Evolutionary conservation across 2,113 vertebrate species (phyloP), one percentile per base, ranked within the genome.

Genomic region (Dicaeum eximium): DNA sequence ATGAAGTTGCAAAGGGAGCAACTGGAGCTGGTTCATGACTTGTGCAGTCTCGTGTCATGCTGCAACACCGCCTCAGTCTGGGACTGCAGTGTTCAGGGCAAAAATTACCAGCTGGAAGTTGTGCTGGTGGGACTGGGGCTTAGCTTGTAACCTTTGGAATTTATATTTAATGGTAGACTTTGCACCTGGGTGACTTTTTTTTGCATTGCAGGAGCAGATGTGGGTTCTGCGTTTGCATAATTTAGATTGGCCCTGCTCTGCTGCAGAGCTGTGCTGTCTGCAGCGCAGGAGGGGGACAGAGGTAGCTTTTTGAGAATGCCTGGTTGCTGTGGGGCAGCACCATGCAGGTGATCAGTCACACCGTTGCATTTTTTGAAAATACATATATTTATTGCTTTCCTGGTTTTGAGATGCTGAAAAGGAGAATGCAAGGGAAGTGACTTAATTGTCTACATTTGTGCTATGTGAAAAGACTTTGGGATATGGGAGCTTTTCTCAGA

Each of bases 21-120:
- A 1, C 53, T 11, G 37, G n/a, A 57, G 37, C 61, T 53, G 11
- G 23, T 50, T 40, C 11, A 0, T 2, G 13, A 2, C 10, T 69
- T 17, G 8, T 0, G 20, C 25, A 6, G 22, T 37, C 45, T 33
- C 3, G 1, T 50, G 54, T 45, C 30, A 4, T 1, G 0, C 42
- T 13, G 23, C 10, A 37, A 2, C 17, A 11, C 27, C 0, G 0
- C 18, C 38, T 56, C 30, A 22, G 19, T 2, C 25, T 10, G 9
- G 45, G 12, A 7, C 60, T 10, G 5, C 4, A 2, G 8, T 8
- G 48, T 17, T 22, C 2, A 3, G 1, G 44, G 48, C 1, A 10
- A 21, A 38, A 69, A 57, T 23, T 13, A 12, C 69, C 57, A 1
- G 40, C 40, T 33, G 47, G 15, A 23, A 44, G 40, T 7, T 4